These are phyloP conservation scores for Andrena hattorfiana DNA, from an alignment of 2,888 invertebrate species.

Conservation along the genomic window DNA sequence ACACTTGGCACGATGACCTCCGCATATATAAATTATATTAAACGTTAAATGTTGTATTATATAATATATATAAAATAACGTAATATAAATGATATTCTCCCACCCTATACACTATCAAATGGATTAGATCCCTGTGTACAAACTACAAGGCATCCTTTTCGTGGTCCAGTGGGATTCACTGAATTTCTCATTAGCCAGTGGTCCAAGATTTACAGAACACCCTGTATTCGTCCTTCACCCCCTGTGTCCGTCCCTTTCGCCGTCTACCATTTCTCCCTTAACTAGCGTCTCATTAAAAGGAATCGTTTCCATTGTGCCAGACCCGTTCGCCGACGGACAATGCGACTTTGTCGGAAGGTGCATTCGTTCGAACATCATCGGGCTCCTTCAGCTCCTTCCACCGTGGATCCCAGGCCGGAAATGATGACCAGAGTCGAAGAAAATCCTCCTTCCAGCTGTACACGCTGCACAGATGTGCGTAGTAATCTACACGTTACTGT, in stretches of 20 bases:
- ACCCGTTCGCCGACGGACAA: constrained; percentile 74
- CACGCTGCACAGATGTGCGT: background rate
- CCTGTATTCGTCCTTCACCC: constrained; percentile 5
- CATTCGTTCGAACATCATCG: constrained; percentile 46
- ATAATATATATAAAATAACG: too few species aligned
- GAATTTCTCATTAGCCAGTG: constrained; percentile 34
- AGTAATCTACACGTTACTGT: background rate
- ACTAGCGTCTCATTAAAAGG: constrained; percentile 79
- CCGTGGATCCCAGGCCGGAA: constrained; percentile 47
- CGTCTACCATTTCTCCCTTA: constrained; percentile 64
- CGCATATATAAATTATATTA: too few species aligned
- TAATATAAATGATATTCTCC: background rate
- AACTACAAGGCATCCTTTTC: background rate
- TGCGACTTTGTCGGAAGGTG: constrained; percentile 76
- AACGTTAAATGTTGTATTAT: too few species aligned
- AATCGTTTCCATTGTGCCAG: constrained; percentile 77
- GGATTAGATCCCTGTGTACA: background rate
- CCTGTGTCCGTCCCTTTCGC: constrained; percentile 5
- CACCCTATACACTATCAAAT: background rate
- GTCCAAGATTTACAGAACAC: constrained; percentile 37
- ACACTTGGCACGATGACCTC: too few species aligned
- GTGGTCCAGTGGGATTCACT: background rate
- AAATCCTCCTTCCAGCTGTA: constrained; percentile 23
- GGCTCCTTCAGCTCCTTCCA: background rate
- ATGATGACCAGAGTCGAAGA: constrained; percentile 57